Evolutionary conservation across 2,888 invertebrate genomes (phyloP), one percentile per base, ranked within the genome.

Genomic region (Sympetrum striolatum): DNA sequence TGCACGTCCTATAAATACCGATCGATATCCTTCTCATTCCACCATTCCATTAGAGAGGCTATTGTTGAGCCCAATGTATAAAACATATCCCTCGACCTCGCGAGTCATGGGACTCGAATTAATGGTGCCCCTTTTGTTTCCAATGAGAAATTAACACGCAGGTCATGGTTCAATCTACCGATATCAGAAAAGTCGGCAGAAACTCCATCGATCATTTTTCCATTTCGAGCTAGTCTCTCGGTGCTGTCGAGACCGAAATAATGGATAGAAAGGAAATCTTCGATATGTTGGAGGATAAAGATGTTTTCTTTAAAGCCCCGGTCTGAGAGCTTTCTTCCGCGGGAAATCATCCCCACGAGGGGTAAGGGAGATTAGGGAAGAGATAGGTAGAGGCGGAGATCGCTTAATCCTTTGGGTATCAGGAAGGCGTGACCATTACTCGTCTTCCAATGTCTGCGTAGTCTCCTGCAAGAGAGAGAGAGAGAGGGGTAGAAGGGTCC

Each of bases 391-490:
- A 22, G 25, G 18, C 25, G n/a, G 39, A 37, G 80, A 37, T 80
- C 80, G 81, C 81, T 81, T 81, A 81, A 39, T 39, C 81, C 81
- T 0, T 39, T 81, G 81, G 37, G 81, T 80, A 80, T 80, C 22
- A n/a, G 80, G 80, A 80, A 39, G 81, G 81, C 81, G 81, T 81
- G 81, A 81, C 81, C 81, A 48, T 48, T 48, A 81, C 81, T 81
- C 4, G n/a, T 37, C 81, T n/a, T 22, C n/a, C 44, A n/a, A n/a
- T n/a, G 48, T 39, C 81, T n/a, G 44, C 10, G 22, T 53, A 53
- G 53, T 53, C 81, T 48, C 15, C 39, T 37, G 39, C n/a, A 15
- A 15, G 80, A 22, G 44, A 37, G 39, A n/a, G 22, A 37, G 4
- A 6, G 2, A 5, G 37, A 18, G 39, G 37, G 39, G 39, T 22